Evolutionary conservation across 2,797 vertebrate genomes (phyloP).

Genomic region (Rhodeus uyekii): DNA sequence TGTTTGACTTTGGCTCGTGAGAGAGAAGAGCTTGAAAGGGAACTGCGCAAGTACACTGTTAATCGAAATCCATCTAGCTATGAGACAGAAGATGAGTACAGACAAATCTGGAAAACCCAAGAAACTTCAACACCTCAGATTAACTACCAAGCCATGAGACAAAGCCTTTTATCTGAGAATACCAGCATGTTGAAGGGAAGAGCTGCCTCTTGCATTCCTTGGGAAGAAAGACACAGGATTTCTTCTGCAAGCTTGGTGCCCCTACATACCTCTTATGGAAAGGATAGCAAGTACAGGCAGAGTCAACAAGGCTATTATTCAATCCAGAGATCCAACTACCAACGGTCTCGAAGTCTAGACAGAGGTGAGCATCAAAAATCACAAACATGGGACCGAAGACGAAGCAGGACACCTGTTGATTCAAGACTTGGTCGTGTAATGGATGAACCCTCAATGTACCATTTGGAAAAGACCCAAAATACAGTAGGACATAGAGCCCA

Average conservation of each 20-base stretch:
- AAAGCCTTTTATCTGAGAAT: constrained; percentile 47
- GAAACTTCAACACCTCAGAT: constrained; percentile 64
- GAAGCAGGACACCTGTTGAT: constrained; percentile 55
- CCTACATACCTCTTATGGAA: constrained; percentile 19
- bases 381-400: constrained; percentile 37
- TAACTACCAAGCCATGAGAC: constrained; percentile 49
- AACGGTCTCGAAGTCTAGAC: constrained; percentile 53
- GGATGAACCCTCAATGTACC: constrained; percentile 26
- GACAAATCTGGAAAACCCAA: constrained; percentile 61
- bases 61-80: constrained; percentile 53
- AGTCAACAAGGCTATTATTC: constrained; percentile 30
- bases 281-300: constrained; percentile 9
- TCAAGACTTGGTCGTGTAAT: constrained; percentile 46
- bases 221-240: constrained; percentile 61
- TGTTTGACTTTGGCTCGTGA: constrained; percentile 77
- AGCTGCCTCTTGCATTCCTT: constrained; percentile 63
- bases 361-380: constrained; percentile 44
- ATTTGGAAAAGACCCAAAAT: constrained; percentile 55
- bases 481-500: constrained; percentile 49
- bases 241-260: constrained; percentile 60
- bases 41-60: constrained; percentile 69
- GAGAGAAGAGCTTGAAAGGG: constrained; percentile 75
- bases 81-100: constrained; percentile 17
- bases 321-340: constrained; percentile 38
- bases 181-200: constrained; percentile 50